phyloP scores from a whole-genome alignment of 2,888 invertebrate genomes.

The Thymelicus acteon region DNA sequence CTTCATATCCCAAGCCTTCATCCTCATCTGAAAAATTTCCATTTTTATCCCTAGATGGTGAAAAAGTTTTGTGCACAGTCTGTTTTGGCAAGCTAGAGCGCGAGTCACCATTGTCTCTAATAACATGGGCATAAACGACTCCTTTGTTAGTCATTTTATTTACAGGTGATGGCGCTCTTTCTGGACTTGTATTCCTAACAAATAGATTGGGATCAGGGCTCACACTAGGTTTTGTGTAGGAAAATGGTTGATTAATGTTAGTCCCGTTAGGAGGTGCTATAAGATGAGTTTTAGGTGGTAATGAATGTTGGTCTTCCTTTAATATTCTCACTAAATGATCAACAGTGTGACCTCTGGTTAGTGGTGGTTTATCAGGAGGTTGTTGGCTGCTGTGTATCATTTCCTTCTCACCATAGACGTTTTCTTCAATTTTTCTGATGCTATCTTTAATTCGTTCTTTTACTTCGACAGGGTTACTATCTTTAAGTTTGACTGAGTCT shows the following conservation, averaged over 20 bases:
- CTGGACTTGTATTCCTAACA: constrained; percentile 75
- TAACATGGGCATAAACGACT: constrained; percentile 92
- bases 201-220: constrained; percentile 79
- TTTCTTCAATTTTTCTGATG: constrained; percentile 79
- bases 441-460: constrained; percentile 81
- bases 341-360: constrained; percentile 90
- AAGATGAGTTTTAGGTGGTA: constrained; percentile 87
- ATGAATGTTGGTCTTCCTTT: constrained; percentile 88
- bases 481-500: constrained; percentile 63
- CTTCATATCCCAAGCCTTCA: constrained; percentile 91
- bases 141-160: constrained; percentile 83
- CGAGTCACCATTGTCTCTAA: constrained; percentile 73
- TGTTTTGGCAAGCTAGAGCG: constrained; percentile 64
- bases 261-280: constrained; percentile 86
- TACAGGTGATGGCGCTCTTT: constrained; percentile 73
- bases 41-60: constrained; percentile 76
- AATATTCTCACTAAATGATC: constrained; percentile 91
- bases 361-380: constrained; percentile 87
- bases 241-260: constrained; percentile 92
- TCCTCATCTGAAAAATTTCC: constrained; percentile 90
- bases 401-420: constrained; percentile 79
- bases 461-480: constrained; percentile 60
- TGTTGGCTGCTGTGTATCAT: constrained; percentile 91
- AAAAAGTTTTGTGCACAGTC: constrained; percentile 82
- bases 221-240: constrained; percentile 88